phyloP scores from a whole-genome alignment of 2,113 vertebrate species.

The Eclectus roratus region DNA sequence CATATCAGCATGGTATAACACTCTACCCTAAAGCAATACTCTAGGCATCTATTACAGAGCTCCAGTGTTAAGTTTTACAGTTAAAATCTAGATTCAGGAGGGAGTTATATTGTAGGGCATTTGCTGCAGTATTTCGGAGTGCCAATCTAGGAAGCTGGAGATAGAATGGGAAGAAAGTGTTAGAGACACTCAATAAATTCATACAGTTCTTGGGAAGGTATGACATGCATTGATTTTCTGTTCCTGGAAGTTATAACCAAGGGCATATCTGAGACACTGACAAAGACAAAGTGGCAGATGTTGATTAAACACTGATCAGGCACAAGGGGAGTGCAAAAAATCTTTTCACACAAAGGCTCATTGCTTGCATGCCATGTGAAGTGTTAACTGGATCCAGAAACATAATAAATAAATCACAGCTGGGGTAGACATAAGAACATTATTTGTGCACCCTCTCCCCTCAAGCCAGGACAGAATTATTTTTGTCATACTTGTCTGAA shows the following conservation, averaged over 20 bases:
- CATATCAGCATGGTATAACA: background rate
- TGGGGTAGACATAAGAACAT: background rate
- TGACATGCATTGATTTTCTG: background rate
- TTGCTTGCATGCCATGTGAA: background rate
- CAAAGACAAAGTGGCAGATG: background rate
- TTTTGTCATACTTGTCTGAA: background rate
- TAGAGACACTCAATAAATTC: background rate
- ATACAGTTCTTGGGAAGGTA: background rate
- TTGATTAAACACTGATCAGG: background rate
- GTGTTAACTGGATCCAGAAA: background rate
- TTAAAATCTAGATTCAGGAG: background rate
- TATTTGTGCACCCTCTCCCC: background rate
- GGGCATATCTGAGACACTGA: background rate
- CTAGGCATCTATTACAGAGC: background rate
- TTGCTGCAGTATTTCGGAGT: background rate
- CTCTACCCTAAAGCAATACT: conserved; percentile 14
- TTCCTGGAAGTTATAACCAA: background rate
- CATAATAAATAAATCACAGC: background rate
- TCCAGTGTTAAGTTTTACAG: background rate
- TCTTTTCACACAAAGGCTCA: background rate
- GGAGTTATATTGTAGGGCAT: background rate
- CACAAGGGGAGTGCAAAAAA: background rate
- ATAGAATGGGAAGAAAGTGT: background rate
- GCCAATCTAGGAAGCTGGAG: background rate
- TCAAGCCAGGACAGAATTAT: background rate